Evolutionary conservation across 2,888 invertebrate species (phyloP), one percentile per base, ranked within the genome.

Genomic region (Drosophila neotestacea): DNA sequence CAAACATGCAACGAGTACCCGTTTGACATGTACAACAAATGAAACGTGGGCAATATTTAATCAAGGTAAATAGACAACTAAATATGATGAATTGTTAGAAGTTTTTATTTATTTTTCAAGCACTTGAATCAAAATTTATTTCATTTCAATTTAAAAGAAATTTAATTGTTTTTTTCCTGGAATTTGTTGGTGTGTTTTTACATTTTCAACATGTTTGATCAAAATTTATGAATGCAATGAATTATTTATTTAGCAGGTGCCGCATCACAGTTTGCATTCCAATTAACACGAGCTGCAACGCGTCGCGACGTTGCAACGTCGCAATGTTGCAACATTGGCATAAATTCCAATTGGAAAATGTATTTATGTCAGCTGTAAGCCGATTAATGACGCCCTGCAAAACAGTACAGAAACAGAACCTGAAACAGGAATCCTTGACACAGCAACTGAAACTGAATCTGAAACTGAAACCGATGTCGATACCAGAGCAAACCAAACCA

Each of bases 181-280:
- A 51, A 42, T 44, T 41, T 55, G 22, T 41, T 39, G 39, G 13
- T 32, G 50, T 44, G 65, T 67, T 81, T 81, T 73, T 84, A 58
- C 58, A 50, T 50, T 64, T 59, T 38, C 52, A 50, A 41, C 50
- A 75, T 79, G 54, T 67, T 72, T 70, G 59, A 60, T 51, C 39
- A 62, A 68, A 70, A 71, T 67, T 66, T 79, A 71, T 65, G 63
- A 70, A 63, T 74, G 66, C 78, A 73, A 72, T 77, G 68, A 72
- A 77, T 73, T 74, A 82, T 74, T 77, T 85, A 82, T 88, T 82
- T 80, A 83, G 73, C 88, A 83, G 83, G 83, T 80, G 83, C 65
- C 52, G 64, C 54, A 16, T 70, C 64, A 28, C 56, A 52, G 74
- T 65, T 74, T 73, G 78, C 84, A 78, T 83, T 88, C 76, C 88